Conservation (phyloP, 2,888 invertebrate genomes). For the Acanthosepion lycidas region DNA sequence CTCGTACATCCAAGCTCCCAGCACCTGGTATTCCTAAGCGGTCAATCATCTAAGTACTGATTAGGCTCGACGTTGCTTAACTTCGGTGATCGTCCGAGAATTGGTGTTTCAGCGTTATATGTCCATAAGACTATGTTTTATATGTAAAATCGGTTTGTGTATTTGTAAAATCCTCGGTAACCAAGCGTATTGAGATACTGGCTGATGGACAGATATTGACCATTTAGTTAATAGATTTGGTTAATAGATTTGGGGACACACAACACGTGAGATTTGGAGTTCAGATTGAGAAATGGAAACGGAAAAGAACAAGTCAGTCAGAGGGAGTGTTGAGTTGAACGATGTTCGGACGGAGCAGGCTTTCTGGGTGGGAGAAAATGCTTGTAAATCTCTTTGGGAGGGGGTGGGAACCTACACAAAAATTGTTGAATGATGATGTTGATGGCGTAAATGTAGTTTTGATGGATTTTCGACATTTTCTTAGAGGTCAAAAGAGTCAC, state of each 20-base stretch:
- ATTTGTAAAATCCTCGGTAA: background rate
- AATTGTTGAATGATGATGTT: background rate
- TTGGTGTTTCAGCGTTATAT: too few relatives aligned
- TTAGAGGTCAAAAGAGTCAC: background rate
- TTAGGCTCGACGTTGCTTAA: too few relatives aligned
- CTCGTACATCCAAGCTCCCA: too few relatives aligned
- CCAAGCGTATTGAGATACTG: background rate
- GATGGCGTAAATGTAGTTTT: background rate
- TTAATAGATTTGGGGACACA: background rate
- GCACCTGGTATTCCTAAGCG: too few relatives aligned
- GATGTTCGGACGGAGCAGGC: background rate
- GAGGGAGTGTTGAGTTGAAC: background rate
- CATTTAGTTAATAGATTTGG: constrained; percentile 18
- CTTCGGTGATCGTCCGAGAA: too few relatives aligned
- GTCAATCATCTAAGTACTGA: too few relatives aligned
- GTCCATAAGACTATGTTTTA: too few relatives aligned
- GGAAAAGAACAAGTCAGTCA: background rate
- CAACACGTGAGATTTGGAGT: background rate
- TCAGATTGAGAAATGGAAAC: background rate
- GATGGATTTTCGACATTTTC: background rate
- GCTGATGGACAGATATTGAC: background rate
- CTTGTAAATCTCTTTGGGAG: background rate
- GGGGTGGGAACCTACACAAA: background rate
- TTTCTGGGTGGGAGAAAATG: constrained; percentile 6
- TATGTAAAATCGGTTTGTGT: background rate